A percentile compares a stretch with the other conserved stretches of the same genome.
Conservation (phyloP, 2,113 vertebrate genomes). For the Anarhynchus alexandrinus region DNA sequence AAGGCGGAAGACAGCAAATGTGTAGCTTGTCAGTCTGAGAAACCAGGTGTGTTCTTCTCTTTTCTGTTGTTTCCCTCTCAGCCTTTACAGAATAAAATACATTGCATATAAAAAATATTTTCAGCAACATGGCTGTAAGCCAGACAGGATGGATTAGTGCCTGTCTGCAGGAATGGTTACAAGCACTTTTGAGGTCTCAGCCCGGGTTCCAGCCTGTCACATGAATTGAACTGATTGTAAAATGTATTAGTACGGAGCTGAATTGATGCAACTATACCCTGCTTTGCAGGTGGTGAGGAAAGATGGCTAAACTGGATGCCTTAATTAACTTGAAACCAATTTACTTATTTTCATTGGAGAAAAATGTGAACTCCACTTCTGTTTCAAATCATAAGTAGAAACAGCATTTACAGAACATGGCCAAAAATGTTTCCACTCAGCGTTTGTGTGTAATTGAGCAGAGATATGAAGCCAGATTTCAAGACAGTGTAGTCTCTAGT, state of each 20-base stretch:
- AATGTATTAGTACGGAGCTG: background rate
- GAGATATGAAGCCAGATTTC: background rate
- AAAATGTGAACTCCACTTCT: background rate
- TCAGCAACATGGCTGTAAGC: background rate
- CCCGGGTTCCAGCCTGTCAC: background rate
- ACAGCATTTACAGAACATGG: background rate
- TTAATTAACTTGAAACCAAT: background rate
- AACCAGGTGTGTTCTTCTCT: constrained; percentile 76
- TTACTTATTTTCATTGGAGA: background rate
- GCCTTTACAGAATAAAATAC: background rate
- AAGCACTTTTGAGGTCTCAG: background rate
- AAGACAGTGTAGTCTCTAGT: background rate
- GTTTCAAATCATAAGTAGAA: background rate
- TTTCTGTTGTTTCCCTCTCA: background rate
- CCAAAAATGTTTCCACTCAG: background rate
- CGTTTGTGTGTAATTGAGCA: background rate
- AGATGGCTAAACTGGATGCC: background rate
- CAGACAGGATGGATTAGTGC: background rate
- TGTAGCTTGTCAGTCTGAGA: constrained; percentile 85
- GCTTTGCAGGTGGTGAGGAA: background rate
- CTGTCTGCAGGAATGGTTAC: background rate
- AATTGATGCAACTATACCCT: background rate
- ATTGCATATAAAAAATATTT: background rate
- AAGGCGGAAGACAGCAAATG: constrained; percentile 85
- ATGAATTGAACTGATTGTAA: background rate